These are phyloP conservation scores for Salvelinus fontinalis DNA, from an alignment of 2,113 vertebrate genomes.

Conservation along the genomic window DNA sequence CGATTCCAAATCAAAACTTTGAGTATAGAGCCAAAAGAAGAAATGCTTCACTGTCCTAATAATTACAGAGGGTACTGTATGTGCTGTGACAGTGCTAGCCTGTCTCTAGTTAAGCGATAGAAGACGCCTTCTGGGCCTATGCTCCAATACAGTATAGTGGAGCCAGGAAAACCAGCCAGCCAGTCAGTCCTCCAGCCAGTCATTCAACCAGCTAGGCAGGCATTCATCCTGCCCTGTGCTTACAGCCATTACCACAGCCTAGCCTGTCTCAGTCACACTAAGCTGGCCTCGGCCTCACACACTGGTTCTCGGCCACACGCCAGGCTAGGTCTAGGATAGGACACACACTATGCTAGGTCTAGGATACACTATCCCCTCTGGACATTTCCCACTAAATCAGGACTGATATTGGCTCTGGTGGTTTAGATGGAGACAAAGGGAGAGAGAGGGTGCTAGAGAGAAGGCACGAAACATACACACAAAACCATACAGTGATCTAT, in stretches of 20 bases:
- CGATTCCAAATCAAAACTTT: no score
- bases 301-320: no score
- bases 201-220: not conserved
- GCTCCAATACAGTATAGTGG: no score
- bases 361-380: not conserved
- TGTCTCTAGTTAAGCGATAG: not conserved
- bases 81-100: slow-evolving; percentile 8
- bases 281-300: not conserved
- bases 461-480: not conserved
- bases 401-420: not conserved
- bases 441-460: no score
- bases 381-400: not conserved
- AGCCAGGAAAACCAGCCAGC: not conserved
- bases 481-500: not conserved
- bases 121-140: not conserved
- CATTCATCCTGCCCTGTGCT: not conserved
- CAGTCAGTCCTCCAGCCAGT: not conserved
- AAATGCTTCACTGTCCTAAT: no score
- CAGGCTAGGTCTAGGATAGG: not conserved
- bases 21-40: no score
- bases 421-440: no score
- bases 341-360: not conserved
- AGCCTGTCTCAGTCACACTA: not conserved
- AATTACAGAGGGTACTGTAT: no score
- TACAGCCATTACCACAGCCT: not conserved